These are phyloP conservation scores for Sminthurides aquaticus DNA, from an alignment of 2,888 invertebrate genomes.

Conservation along the genomic window DNA sequence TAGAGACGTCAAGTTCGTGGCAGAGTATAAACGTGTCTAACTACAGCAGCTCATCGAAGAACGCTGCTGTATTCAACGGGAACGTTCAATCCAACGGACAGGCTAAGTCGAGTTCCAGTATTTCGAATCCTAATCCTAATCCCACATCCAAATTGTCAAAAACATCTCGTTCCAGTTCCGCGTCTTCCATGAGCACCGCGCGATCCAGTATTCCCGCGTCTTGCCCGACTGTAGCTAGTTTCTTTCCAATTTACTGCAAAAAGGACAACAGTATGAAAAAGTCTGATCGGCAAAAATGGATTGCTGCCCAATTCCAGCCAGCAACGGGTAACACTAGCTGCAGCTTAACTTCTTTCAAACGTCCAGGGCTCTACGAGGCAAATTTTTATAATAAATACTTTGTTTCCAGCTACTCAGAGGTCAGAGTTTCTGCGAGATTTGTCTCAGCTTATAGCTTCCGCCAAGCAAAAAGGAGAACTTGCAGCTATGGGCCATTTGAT, in stretches of 20 bases:
- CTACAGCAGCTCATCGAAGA: neutral
- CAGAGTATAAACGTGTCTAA: too few species aligned
- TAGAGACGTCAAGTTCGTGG: neutral
- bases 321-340: too few species aligned
- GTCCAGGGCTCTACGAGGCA: too few species aligned
- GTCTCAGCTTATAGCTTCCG: neutral
- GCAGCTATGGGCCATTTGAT: slow-evolving; percentile 3
- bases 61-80: neutral
- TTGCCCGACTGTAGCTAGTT: neutral
- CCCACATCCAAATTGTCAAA: neutral
- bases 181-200: neutral
- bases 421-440: neutral
- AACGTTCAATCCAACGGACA: neutral
- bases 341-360: too few species aligned
- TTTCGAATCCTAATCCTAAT: neutral
- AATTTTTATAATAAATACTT: too few species aligned
- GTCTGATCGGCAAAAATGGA: too few species aligned
- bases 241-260: neutral
- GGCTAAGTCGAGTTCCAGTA: neutral
- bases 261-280: neutral
- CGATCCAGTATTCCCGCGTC: neutral
- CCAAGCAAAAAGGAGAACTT: neutral
- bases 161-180: neutral
- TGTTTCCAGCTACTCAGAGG: too few species aligned
- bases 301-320: too few species aligned